Evolutionary conservation across 2,797 vertebrate species (phyloP), one percentile per base, ranked within the genome.

Genomic region (Picus viridis): DNA sequence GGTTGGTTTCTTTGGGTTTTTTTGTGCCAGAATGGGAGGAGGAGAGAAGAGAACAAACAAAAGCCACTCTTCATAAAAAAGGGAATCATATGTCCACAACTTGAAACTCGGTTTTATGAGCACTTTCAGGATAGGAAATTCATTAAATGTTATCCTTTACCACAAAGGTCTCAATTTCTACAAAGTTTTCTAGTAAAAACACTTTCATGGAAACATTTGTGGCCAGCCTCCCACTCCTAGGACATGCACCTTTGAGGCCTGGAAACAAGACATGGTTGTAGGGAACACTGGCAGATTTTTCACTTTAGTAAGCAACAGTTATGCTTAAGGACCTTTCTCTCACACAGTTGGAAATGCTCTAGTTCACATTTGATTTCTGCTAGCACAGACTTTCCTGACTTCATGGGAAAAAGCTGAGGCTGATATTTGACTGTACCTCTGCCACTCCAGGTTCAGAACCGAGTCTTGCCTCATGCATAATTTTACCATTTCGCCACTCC

Each of bases 51-150:
- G 2, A 8, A 20, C 17, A 26, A 27, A 59, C 39, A 68, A 54
- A 87, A 86, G 29, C 7, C 7, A 7, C 5, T 73, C 23, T 81
- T 67, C 32, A 24, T 69, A 47, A 70, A 61, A 80, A 58, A 75
- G 12, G 13, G 84, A 84, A 67, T 90, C 19, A 6, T 64, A 19
- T 26, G 22, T 71, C 36, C 27, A 47, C 36, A 71, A 58, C 14
- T 74, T 88, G 15, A 75, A 86, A 75, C 10, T 74, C 83, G 26
- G 39, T 91, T 89, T 78, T 19, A 11, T 69, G 80, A 75, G 23
- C 59, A 61, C 79, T 74, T 89, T 74, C 58, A 88, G 76, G 88
- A 91, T 9, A 49, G 75, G 45, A 93, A 94, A 83, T 58, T 54
- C 7, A 64, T 92, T 74, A 80, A 53, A 83, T 65, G 39, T 36